Percentiles rank a stretch among this genome's conserved stretches.
Conservation (phyloP, 2,888 invertebrate species). For the Cheilosia variabilis region DNA sequence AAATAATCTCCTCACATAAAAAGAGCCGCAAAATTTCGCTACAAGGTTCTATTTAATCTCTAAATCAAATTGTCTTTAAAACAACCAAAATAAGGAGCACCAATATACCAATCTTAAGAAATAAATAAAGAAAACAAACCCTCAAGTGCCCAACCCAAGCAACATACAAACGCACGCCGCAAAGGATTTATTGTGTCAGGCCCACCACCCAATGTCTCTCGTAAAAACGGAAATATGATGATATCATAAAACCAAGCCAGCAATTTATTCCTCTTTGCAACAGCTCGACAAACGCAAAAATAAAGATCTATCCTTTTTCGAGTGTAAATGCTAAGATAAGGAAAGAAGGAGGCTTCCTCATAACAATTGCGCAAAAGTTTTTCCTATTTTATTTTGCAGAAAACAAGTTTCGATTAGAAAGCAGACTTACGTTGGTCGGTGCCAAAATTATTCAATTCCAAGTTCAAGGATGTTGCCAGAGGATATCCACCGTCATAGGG, state of each 20-base stretch:
- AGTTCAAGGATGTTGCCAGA: slow-evolving; percentile 65
- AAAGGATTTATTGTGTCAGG: slow-evolving; percentile 44
- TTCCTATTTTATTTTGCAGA: neutral
- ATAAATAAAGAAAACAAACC: slow-evolving; percentile 23
- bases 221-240: slow-evolving; percentile 52
- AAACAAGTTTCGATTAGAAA: slow-evolving; percentile 16
- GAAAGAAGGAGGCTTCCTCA: neutral
- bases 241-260: slow-evolving; percentile 48
- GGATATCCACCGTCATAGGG: slow-evolving; percentile 53
- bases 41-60: neutral
- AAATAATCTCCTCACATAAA: slow-evolving; percentile 46
- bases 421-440: slow-evolving; percentile 58
- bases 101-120: slow-evolving; percentile 16
- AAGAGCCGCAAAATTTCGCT: slow-evolving; percentile 18
- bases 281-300: neutral
- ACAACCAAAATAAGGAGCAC: neutral
- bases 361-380: neutral
- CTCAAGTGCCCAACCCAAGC: slow-evolving; percentile 3
- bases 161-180: slow-evolving; percentile 23
- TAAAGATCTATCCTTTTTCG: slow-evolving; percentile 35
- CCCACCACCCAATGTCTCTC: slow-evolving; percentile 24
- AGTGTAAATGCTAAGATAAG: slow-evolving; percentile 19
- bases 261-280: slow-evolving; percentile 23
- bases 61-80: slow-evolving; percentile 4
- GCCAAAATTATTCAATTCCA: slow-evolving; percentile 68